phyloP scores from a whole-genome alignment of 1,140 invertebrate genomes.

The Monomorium pharaonis region DNA sequence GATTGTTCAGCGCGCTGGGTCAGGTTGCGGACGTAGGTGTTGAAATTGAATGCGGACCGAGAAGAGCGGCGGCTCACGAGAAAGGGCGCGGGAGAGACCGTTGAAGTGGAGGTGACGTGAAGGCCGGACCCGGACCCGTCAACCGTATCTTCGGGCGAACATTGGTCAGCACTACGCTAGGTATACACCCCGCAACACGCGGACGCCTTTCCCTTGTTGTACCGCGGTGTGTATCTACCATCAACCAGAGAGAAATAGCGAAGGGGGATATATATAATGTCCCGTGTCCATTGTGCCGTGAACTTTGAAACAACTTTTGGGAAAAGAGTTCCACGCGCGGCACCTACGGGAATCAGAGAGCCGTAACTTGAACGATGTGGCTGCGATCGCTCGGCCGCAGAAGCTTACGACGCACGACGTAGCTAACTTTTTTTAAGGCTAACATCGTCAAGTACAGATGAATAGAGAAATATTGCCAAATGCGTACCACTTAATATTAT shows the following conservation, averaged over 20 bases:
- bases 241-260: constrained; percentile 76
- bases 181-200: constrained; percentile 63
- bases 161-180: constrained; percentile 81
- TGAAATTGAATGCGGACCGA: constrained; percentile 81
- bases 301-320: constrained; percentile 83
- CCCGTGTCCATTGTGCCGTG: constrained; percentile 80
- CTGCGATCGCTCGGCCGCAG: constrained; percentile 38
- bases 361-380: constrained; percentile 48
- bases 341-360: constrained; percentile 54
- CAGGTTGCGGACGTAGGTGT: constrained; percentile 80
- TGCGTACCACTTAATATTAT: no score
- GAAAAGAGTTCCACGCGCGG: constrained; percentile 70
- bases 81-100: constrained; percentile 75
- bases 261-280: constrained; percentile 76
- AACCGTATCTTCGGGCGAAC: constrained; percentile 83
- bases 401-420: neutral
- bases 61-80: constrained; percentile 61
- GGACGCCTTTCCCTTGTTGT: constrained; percentile 70
- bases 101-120: constrained; percentile 78
- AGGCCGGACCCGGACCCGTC: constrained; percentile 78
- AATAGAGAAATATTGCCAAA: no score
- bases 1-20: constrained; percentile 69
- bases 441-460: neutral
- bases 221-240: constrained; percentile 66
- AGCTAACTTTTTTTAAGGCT: constrained; percentile 35